Evolutionary conservation across 2,888 invertebrate species (phyloP).

Genomic region (Morpho achilles): DNA sequence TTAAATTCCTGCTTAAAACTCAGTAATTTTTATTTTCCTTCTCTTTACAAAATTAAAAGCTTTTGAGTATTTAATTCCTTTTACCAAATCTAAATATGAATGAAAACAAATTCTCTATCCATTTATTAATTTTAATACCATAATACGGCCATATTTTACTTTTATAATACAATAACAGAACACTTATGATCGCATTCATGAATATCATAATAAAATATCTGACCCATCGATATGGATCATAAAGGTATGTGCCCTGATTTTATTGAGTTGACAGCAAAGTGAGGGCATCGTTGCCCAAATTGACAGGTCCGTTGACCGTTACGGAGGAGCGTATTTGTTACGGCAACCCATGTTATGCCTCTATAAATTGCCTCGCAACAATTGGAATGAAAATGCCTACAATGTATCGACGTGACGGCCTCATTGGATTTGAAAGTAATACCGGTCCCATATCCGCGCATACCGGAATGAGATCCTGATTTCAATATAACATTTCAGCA

Average conservation of each 20-base stretch:
- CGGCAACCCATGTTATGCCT: conserved; percentile 62
- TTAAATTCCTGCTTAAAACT: conserved; percentile 7
- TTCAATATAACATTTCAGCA: too few relatives aligned
- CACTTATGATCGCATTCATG: background rate
- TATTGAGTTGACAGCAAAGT: conserved; percentile 33
- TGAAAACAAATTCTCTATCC: too few relatives aligned
- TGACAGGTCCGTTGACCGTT: conserved; percentile 63
- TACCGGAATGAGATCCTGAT: background rate
- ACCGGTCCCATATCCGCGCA: background rate
- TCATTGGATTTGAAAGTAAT: conserved; percentile 13
- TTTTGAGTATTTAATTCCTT: background rate
- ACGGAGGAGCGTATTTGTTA: conserved; percentile 51
- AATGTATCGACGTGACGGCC: conserved; percentile 24
- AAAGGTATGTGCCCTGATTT: conserved; percentile 25
- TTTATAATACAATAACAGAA: too few relatives aligned
- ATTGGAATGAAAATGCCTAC: conserved; percentile 53
- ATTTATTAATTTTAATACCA: too few relatives aligned
- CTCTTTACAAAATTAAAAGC: conserved; percentile 1
- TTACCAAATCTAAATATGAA: too few relatives aligned
- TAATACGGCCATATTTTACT: too few relatives aligned
- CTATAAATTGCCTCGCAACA: conserved; percentile 55
- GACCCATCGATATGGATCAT: conserved; percentile 11
- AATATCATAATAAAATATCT: conserved; percentile 12
- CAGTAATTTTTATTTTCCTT: background rate
- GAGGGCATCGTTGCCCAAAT: conserved; percentile 57